These are phyloP conservation scores for Magallana ariakensis DNA, from an alignment of 1,140 invertebrate genomes.

Conservation along the genomic window DNA sequence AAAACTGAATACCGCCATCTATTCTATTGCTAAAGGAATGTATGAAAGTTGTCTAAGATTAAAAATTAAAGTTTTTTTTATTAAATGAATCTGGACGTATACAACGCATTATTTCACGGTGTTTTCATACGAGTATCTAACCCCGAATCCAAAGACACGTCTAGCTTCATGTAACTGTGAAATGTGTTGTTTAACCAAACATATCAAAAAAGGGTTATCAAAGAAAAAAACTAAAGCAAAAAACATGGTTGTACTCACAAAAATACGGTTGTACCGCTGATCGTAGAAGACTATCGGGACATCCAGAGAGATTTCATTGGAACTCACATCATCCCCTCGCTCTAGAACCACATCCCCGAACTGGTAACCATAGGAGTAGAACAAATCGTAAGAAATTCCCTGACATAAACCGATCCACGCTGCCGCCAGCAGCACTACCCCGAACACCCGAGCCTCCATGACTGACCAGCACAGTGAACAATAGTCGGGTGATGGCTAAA, in stretches of 20 bases:
- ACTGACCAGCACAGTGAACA: slow-evolving; percentile 7
- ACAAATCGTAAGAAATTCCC: slow-evolving; percentile 52
- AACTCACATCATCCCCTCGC: slow-evolving; percentile 78
- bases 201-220: background rate
- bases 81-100: too few relatives aligned
- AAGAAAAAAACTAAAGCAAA: background rate
- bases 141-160: too few relatives aligned
- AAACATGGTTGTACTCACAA: slow-evolving; percentile 83
- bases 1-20: too few relatives aligned
- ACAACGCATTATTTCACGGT: too few relatives aligned
- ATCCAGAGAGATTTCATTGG: slow-evolving; percentile 80
- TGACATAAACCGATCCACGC: background rate
- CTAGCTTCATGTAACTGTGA: too few relatives aligned
- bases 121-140: too few relatives aligned
- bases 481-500: slow-evolving; percentile 5
- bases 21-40: too few relatives aligned
- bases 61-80: too few relatives aligned
- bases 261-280: slow-evolving; percentile 85
- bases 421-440: background rate
- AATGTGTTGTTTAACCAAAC: too few relatives aligned
- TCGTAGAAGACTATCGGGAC: slow-evolving; percentile 87
- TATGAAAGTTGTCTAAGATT: too few relatives aligned
- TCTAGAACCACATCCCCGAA: slow-evolving; percentile 55
- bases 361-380: slow-evolving; percentile 62
- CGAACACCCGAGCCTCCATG: background rate